Base-by-base conservation (phyloP, 2,797 vertebrate genomes). In the Knipowitschia caucasica region DNA sequence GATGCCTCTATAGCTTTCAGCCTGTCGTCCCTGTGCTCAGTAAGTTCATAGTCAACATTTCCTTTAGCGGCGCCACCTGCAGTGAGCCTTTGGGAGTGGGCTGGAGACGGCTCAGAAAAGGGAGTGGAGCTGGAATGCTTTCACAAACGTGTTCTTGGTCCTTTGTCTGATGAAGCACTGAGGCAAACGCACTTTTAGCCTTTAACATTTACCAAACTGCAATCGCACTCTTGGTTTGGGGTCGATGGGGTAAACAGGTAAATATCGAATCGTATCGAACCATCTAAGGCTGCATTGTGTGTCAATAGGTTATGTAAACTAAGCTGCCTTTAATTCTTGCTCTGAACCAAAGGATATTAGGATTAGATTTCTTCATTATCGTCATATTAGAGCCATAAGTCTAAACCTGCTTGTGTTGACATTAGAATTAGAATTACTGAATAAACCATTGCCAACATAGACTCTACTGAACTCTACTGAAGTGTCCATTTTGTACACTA, bases 11-110 rank as follows among this genome's bases (percentile, higher is more conserved):
- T n/a, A n/a, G n/a, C n/a, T n/a, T n/a, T n/a, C n/a, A n/a, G n/a
- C n/a, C n/a, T n/a, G n/a, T n/a, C n/a, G n/a, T n/a, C n/a, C n/a
- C 66, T 34, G 18, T 58, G 62, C 70, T 65, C 73, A 63, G 45
- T 56, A 50, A 30, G 5, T 60, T 51, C 56, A 77, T 33, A 3
- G 65, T 73, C 74, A 65, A 72, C 74, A 73, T 84, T 79, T 81
- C 58, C 68, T 57, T 33, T 4, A 3, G 59, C 53, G 45, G 29
- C 66, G 39, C 53, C 17, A 69, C 67, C 65, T 59, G 65, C 68
- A 62, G 74, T n/a, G 15, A 53, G 40, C 47, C 67, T 70, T 67
- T 71, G 40, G 50, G 49, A 52, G 47, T 59, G 50, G 56, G 53
- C 12, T 67, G 53, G 73, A 50, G 67, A 60, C 57, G 24, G 40